Evolutionary conservation across 2,113 vertebrate genomes (phyloP).

Genomic region (Leucosticte australis): DNA sequence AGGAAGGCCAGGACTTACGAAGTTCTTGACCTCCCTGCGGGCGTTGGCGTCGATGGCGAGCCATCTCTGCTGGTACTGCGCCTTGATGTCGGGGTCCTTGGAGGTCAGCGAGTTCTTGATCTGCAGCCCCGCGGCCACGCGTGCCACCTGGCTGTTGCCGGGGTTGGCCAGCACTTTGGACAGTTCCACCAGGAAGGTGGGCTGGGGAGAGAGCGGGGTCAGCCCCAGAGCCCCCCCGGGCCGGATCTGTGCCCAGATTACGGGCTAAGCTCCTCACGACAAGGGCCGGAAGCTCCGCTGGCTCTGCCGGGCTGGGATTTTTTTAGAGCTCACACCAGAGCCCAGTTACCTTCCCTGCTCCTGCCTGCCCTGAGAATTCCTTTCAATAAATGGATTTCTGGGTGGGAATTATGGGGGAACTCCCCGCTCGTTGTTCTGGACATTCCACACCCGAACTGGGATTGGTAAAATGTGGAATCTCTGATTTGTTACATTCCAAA

Average conservation of each 20-base stretch:
- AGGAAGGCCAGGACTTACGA: conserved; percentile 68
- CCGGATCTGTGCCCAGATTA: not conserved
- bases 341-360: not conserved
- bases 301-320: not conserved
- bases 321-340: not conserved
- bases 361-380: not conserved
- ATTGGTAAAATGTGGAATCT: fast-evolving
- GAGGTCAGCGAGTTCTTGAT: conserved; percentile 98
- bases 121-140: conserved; percentile 94
- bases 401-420: not conserved
- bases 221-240: not conserved
- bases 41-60: conserved; percentile 93
- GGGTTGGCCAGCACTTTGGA: conserved; percentile 97
- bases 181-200: conserved; percentile 96
- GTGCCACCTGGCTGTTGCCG: conserved; percentile 96
- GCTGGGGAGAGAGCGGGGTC: conserved; percentile 69
- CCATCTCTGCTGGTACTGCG: conserved; percentile 96
- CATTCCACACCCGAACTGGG: fast-evolving
- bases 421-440: fast-evolving
- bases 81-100: conserved; percentile 95
- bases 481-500: fast-evolving
- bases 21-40: conserved; percentile 94
- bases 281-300: not conserved
- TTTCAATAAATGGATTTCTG: not conserved
- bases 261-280: not conserved